These are phyloP conservation scores for Hydractinia echinata DNA, from an alignment of 30 jellyfish, hydroid and myxozoan species.

Conservation along the genomic window DNA sequence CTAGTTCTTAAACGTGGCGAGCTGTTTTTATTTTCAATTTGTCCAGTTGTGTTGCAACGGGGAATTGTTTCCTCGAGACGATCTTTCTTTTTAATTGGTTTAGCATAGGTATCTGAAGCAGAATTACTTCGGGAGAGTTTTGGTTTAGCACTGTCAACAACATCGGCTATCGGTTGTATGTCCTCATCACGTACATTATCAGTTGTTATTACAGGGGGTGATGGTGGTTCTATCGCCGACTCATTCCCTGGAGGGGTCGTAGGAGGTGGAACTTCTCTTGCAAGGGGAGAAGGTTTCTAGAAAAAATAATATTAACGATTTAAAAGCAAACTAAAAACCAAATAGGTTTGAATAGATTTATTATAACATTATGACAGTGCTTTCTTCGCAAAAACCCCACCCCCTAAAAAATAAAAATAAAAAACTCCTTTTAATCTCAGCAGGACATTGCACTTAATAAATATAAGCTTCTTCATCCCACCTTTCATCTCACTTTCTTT, in stretches of 20 bases:
- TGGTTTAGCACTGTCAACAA: no score
- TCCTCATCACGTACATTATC: slow-evolving; percentile 39
- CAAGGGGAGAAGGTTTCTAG: slow-evolving; percentile 24
- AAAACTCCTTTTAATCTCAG: no score
- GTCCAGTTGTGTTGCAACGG: slow-evolving; percentile 13
- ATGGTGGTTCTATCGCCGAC: neutral
- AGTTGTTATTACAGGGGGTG: neutral
- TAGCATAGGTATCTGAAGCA: slow-evolving; percentile 4
- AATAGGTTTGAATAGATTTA: no score
- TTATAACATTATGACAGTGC: no score
- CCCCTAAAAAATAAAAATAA: no score
- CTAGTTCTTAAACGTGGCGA: neutral
- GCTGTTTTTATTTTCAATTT: neutral
- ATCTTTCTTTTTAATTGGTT: neutral
- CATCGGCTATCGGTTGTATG: neutral
- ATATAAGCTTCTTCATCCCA: no score
- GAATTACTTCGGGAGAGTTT: slow-evolving; percentile 24
- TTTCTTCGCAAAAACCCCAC: no score
- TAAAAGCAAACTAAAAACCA: no score
- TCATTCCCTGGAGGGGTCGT: neutral
- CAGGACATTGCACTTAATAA: no score
- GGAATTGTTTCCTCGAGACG: neutral
- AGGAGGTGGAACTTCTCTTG: neutral
- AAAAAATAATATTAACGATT: neutral
- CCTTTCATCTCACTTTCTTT: no score